Evolutionary conservation across 2,888 invertebrate genomes (phyloP), one percentile per base, ranked within the genome.

Genomic region (Sesia bembeciformis): DNA sequence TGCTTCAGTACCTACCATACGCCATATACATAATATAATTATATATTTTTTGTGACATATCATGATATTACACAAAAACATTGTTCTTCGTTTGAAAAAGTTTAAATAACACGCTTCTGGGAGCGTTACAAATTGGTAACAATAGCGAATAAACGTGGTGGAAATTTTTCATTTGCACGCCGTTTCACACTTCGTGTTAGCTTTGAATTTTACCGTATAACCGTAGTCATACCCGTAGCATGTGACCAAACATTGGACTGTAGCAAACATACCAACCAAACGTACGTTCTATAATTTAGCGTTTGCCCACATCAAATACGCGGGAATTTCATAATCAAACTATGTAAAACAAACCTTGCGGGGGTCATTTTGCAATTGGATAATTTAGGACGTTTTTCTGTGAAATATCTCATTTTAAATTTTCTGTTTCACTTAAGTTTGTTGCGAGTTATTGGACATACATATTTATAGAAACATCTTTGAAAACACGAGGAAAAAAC

Each of bases 81-180:
- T 23, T 23, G 46, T 7, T 46, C 46, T 46, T 50, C 38, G 5
- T 39, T 56, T 56, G 58, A 58, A 56, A 60, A 60, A 65, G 65
- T 62, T 61, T 59, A 58, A 75, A 74, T 67, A 67, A 64, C 67
- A 58, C 59, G 69, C 63, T 64, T 61, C 62, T 53, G 63, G 66
- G 65, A 70, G 69, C 77, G 71, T 71, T 66, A 67, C 76, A 77
- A 81, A 84, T 83, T 79, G 75, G 72, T 70, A 77, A 84, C 83
- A 84, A 83, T 80, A 76, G 79, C 72, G 66, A 77, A 81, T 79
- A 80, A 81, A 76, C 74, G 75, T 67, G 65, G 73, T 68, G 76
- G 78, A 83, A 81, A 78, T 81, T 82, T 85, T 85, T 84, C 84
- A 84, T 83, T 84, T 82, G 79, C 78, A 76, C 78, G 70, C 69